These are phyloP conservation scores for Chiloscyllium punctatum DNA, from an alignment of 2,797 vertebrate genomes.

Conservation along the genomic window DNA sequence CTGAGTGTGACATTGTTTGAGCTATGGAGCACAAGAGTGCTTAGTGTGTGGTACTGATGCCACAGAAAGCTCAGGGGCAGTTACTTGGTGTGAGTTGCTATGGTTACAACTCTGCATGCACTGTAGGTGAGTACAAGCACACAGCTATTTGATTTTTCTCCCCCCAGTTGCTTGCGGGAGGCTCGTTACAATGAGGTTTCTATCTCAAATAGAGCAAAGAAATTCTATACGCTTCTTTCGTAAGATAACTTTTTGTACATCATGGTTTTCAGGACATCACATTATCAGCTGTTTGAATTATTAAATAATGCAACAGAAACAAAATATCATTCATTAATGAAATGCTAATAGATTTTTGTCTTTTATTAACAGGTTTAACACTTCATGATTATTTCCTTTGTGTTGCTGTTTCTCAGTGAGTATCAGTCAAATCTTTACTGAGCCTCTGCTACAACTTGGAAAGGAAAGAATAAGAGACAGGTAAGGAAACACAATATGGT, in stretches of 20 bases:
- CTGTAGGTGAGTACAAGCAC: constrained; percentile 33
- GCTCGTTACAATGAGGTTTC: neutral
- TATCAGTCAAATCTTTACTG: neutral
- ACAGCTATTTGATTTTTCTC: constrained; percentile 23
- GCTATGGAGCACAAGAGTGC: neutral
- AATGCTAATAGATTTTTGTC: constrained; percentile 13
- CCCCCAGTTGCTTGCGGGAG: neutral
- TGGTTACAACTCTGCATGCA: constrained; percentile 27
- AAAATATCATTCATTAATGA: neutral
- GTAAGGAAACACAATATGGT: neutral
- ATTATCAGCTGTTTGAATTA: neutral
- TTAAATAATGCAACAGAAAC: neutral
- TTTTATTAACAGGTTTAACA: constrained; percentile 22
- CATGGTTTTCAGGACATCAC: neutral
- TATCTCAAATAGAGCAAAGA: neutral
- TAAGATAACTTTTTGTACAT: neutral
- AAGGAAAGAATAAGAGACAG: neutral
- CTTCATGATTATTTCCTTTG: neutral
- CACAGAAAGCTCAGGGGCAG: constrained; percentile 23
- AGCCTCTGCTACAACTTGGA: neutral
- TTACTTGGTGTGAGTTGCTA: constrained; percentile 21
- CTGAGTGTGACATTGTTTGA: neutral
- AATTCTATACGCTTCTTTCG: neutral
- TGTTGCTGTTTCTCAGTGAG: neutral
- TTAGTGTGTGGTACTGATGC: neutral